These are phyloP conservation scores for Schizothorax lantsangensis DNA, from an alignment of 2,797 vertebrate genomes.

Conservation along the genomic window DNA sequence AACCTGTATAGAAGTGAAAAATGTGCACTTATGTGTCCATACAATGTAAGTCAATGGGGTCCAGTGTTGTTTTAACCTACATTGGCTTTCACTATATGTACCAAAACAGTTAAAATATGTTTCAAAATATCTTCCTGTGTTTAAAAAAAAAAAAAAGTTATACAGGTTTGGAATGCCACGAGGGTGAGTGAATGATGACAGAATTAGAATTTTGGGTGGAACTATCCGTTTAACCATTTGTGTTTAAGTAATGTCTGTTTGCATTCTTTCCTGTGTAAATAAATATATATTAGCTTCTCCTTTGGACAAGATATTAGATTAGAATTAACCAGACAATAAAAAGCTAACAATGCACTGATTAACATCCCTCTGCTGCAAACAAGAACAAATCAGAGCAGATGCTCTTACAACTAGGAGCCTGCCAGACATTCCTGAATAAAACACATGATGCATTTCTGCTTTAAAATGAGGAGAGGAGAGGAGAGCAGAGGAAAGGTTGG, in stretches of 20 bases:
- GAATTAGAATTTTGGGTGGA: not conserved
- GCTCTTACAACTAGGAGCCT: constrained; percentile 15
- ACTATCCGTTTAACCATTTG: not conserved
- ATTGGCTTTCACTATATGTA: not conserved
- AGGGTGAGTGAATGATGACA: not conserved
- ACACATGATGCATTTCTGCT: constrained; percentile 20
- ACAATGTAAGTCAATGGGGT: not conserved
- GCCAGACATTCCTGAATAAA: constrained; percentile 31
- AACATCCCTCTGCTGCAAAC: constrained; percentile 13
- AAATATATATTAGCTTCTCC: constrained; percentile 16
- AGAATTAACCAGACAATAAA: constrained; percentile 26
- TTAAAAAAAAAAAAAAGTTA: not conserved
- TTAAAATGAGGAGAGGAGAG: constrained; percentile 49
- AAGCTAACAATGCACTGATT: constrained; percentile 34
- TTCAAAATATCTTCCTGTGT: not conserved
- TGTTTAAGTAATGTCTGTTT: not conserved
- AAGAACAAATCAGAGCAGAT: constrained; percentile 33
- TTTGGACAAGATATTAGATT: not conserved
- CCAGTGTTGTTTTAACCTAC: not conserved
- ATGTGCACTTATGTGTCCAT: not conserved
- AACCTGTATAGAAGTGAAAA: not conserved
- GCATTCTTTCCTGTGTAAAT: constrained; percentile 6
- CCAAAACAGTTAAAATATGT: not conserved
- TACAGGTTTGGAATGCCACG: not conserved
- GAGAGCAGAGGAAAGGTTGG: constrained; percentile 64